Evolutionary conservation across 2,797 vertebrate species (phyloP).

Genomic region (Tarsius wallacei): DNA sequence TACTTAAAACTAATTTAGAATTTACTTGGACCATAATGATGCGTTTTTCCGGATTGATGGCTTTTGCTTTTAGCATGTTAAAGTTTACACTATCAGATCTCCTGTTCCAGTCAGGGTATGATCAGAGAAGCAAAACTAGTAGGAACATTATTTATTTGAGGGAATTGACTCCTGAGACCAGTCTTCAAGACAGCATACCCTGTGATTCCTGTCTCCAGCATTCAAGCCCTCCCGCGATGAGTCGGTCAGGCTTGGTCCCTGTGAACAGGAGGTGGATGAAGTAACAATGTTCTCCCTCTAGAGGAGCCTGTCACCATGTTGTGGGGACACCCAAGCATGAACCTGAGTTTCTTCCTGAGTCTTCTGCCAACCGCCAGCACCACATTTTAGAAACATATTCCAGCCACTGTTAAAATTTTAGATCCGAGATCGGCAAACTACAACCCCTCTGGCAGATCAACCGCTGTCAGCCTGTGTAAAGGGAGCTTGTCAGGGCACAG

Average conservation of each 20-base stretch:
- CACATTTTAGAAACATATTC: not conserved
- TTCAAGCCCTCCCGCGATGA: not conserved
- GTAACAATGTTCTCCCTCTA: not conserved
- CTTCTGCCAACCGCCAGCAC: not conserved
- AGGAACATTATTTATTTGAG: not conserved
- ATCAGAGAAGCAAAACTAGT: not conserved
- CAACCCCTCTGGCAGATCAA: not conserved
- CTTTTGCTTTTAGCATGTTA: not conserved
- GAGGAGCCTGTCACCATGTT: not conserved
- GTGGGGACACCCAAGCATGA: not conserved
- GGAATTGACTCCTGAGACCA: not conserved
- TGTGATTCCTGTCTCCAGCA: not conserved
- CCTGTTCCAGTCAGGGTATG: not conserved
- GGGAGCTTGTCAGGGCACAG: not conserved
- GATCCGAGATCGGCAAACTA: not conserved
- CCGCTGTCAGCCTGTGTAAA: not conserved
- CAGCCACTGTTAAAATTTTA: not conserved
- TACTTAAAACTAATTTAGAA: conserved; percentile 37
- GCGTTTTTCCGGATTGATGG: not conserved
- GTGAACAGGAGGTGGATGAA: not conserved
- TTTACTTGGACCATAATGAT: not conserved
- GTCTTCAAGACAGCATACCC: not conserved
- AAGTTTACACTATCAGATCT: not conserved
- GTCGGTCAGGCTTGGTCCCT: not conserved
- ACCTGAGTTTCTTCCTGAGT: not conserved